Percentiles rank a stretch among this genome's conserved stretches.
These are phyloP conservation scores for Xylota sylvarum DNA, from an alignment of 2,888 invertebrate genomes.

Conservation along the genomic window DNA sequence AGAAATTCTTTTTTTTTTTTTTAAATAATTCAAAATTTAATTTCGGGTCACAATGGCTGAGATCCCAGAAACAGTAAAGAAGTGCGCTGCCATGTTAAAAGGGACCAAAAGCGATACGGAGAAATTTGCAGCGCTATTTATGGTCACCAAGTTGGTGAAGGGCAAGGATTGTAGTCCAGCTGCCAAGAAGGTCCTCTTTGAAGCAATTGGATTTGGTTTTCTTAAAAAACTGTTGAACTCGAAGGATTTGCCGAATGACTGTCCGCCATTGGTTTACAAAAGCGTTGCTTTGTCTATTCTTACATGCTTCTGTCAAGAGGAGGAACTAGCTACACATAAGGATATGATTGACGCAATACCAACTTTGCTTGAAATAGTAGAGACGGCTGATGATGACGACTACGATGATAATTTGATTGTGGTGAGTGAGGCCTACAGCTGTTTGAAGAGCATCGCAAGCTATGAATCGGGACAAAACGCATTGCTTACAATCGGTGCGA, in stretches of 20 bases:
- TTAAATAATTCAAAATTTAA: slow-evolving; percentile 49
- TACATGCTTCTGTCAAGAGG: slow-evolving; percentile 93
- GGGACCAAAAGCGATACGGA: slow-evolving; percentile 94
- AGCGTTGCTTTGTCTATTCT: slow-evolving; percentile 95
- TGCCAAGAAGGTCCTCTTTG: slow-evolving; percentile 93
- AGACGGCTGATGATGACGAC: slow-evolving; percentile 93
- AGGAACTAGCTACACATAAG: slow-evolving; percentile 91
- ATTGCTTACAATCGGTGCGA: slow-evolving; percentile 91
- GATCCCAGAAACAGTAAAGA: slow-evolving; percentile 92
- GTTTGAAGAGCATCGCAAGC: slow-evolving; percentile 92
- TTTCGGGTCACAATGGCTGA: slow-evolving; percentile 81
- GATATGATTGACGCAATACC: slow-evolving; percentile 94
- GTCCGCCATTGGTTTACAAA: slow-evolving; percentile 95
- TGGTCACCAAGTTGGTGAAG: slow-evolving; percentile 95
- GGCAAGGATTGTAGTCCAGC: slow-evolving; percentile 91
- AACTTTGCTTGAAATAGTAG: slow-evolving; percentile 93
- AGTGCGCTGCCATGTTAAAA: slow-evolving; percentile 92
- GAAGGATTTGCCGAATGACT: slow-evolving; percentile 92
- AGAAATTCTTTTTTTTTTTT: slow-evolving; percentile 37
- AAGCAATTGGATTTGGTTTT: slow-evolving; percentile 95
- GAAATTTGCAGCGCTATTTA: slow-evolving; percentile 95
- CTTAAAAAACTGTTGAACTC: slow-evolving; percentile 92
- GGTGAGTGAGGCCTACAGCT: slow-evolving; percentile 94
- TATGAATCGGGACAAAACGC: slow-evolving; percentile 92
- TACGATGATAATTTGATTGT: slow-evolving; percentile 94